phyloP scores from a whole-genome alignment of 2,888 invertebrate species.

The Meliscaeva auricollis region DNA sequence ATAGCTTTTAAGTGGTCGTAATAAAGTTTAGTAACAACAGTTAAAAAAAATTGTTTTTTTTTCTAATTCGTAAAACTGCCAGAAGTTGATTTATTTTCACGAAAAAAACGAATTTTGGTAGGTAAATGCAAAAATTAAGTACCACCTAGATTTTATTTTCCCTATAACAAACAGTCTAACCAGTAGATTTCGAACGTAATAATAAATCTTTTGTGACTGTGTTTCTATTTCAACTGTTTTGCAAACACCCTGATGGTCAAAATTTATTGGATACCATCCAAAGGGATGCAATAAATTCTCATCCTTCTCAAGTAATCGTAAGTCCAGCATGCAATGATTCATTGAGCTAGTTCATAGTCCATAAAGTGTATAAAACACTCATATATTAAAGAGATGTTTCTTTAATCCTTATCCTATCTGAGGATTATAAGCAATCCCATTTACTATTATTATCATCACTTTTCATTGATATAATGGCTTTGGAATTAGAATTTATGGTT shows the following conservation, averaged over 20 bases:
- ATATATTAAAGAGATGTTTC: neutral
- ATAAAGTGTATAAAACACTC: too few relatives aligned
- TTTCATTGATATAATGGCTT: constrained; percentile 68
- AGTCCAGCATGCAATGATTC: constrained; percentile 72
- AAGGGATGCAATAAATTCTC: constrained; percentile 71
- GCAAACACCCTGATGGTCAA: constrained; percentile 54
- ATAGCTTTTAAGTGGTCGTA: too few relatives aligned
- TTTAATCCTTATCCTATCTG: constrained; percentile 8
- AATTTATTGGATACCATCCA: constrained; percentile 73
- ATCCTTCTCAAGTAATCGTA: constrained; percentile 70
- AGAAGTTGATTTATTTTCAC: too few relatives aligned
- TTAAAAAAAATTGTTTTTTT: too few relatives aligned
- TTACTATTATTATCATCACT: constrained; percentile 58
- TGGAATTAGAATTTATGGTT: constrained; percentile 69
- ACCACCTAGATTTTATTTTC: too few relatives aligned
- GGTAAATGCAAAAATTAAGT: too few relatives aligned
- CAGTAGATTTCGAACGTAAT: constrained; percentile 12
- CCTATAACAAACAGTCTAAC: too few relatives aligned
- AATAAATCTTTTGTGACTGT: constrained; percentile 64
- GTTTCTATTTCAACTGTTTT: constrained; percentile 43
- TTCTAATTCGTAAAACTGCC: too few relatives aligned
- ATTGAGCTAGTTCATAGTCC: constrained; percentile 55
- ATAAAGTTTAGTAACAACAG: too few relatives aligned
- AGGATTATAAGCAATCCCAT: constrained; percentile 35
- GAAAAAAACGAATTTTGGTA: too few relatives aligned